Conservation (phyloP, 2,113 vertebrate species). For the Mesoclemmys tuberculata region DNA sequence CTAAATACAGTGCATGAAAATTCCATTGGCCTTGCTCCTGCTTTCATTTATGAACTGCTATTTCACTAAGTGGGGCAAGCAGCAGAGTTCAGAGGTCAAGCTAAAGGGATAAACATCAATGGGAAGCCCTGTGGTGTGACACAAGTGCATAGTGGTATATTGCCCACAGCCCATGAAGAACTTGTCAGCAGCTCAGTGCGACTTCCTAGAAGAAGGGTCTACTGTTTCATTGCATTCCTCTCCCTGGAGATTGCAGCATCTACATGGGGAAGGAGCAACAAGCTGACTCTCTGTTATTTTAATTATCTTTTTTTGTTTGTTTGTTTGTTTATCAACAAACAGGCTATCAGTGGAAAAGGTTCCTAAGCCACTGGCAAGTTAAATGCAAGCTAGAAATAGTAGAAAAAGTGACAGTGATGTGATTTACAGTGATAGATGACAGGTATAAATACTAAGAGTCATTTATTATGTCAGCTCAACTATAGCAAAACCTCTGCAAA, state of each 20-base stretch:
- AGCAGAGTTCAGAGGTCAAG: conserved; percentile 67
- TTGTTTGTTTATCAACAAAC: not conserved
- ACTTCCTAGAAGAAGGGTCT: conserved; percentile 58
- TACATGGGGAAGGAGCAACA: conserved; percentile 50
- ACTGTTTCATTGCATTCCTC: conserved; percentile 60
- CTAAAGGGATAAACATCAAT: conserved; percentile 67
- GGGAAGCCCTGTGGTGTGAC: conserved; percentile 68
- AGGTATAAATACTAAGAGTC: not conserved
- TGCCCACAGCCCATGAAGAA: conserved; percentile 68
- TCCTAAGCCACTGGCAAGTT: not conserved
- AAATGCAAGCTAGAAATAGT: not conserved
- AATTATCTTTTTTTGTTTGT: conserved; percentile 23
- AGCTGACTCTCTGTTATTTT: conserved; percentile 28
- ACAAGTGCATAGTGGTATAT: conserved; percentile 66
- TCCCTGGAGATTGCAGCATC: conserved; percentile 50
- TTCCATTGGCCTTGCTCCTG: conserved; percentile 30
- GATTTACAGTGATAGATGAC: not conserved
- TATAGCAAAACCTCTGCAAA: not conserved
- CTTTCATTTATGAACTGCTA: conserved; percentile 40
- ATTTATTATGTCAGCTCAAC: not conserved
- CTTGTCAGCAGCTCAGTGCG: conserved; percentile 75
- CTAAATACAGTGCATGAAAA: not conserved
- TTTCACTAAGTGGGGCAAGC: conserved; percentile 58
- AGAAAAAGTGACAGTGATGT: not conserved
- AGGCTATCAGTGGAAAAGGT: not conserved